Evolutionary conservation across 2,888 invertebrate genomes (phyloP), one percentile per base, ranked within the genome.

Genomic region (Ceraclea dissimilis): DNA sequence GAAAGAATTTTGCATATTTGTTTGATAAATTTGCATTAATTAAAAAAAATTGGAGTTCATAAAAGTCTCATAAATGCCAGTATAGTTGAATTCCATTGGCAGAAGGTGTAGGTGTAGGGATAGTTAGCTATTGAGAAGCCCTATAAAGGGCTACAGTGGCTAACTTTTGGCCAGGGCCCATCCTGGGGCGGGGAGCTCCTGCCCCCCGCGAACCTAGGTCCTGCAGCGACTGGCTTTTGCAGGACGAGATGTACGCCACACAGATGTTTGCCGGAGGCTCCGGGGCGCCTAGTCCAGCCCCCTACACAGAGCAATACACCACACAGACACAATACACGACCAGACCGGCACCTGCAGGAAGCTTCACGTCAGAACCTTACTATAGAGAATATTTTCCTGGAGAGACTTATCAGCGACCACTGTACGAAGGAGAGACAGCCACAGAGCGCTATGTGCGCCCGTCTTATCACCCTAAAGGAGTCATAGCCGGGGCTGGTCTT

Each of bases 401-500:
- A 43, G 75, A 79, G 49, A 81, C 81, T 53, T 70, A 69, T 54
- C 81, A 81, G 64, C 77, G 78, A 57, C 79, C 60, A 72, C 79
- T 56, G 50, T 82, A 82, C 66, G 76, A 73, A 57, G 79, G 79
- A 63, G 75, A 78, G 51, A 79, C 79, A 65, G 81, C 81, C 68
- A 83, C 83, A 63, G 85, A 86, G 68, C 75, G 86, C 64, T 86
- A 86, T 67, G 82, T 82, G 48, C 79, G 84, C 34, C 83, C 83
- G 66, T 80, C 83, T 63, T 87, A 88, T 73, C 86, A 86, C 68
- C 82, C 84, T 69, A 80, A 86, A 76, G 80, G 85, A 68, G 80
- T 85, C 69, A 81, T 90, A 68, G 83, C 84, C 64, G 85, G 85
- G 58, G 86, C 86, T 63, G 91, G 90, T 46, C 84, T 93, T 65